Evolutionary conservation across 2,888 invertebrate species (phyloP).

Genomic region (Opisthograptis luteolata): DNA sequence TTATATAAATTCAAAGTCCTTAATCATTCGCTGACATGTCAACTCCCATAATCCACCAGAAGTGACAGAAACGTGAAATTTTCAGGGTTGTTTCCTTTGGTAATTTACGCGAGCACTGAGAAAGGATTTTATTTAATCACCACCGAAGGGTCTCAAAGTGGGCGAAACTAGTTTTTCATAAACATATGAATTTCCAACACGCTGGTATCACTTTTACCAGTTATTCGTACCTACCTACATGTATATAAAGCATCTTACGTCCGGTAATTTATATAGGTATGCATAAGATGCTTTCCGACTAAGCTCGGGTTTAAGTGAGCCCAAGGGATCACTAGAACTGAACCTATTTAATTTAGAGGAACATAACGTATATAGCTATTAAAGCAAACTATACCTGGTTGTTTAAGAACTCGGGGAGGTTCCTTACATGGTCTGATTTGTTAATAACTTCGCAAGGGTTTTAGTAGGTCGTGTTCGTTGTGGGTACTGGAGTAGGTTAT

Average conservation of each 20-base stretch:
- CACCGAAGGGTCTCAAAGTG: too few species aligned
- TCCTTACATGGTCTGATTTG: conserved; percentile 25
- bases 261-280: conserved; percentile 25
- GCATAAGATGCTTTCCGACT: conserved; percentile 31
- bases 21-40: too few species aligned
- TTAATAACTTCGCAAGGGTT: conserved; percentile 20
- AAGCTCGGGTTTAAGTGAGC: conserved; percentile 37
- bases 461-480: conserved; percentile 17
- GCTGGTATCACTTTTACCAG: neutral
- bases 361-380: conserved; percentile 28
- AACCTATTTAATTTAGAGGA: conserved; percentile 37
- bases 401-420: conserved; percentile 21
- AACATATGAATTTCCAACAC: neutral
- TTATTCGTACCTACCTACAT: too few species aligned
- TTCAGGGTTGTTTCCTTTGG: too few species aligned
- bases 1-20: too few species aligned
- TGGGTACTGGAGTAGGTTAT: conserved; percentile 6
- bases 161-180: too few species aligned
- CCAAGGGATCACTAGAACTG: conserved; percentile 34
- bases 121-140: too few species aligned
- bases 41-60: too few species aligned
- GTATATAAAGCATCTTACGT: conserved; percentile 14
- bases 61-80: too few species aligned
- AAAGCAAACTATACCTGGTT: conserved; percentile 25
- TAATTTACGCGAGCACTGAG: too few species aligned